Percentiles rank a stretch among this genome's conserved stretches.
These are phyloP conservation scores for Aphrocallistes beatrix DNA, from an alignment of 37 sponge, comb jelly and placozoan genomes.

Conservation along the genomic window DNA sequence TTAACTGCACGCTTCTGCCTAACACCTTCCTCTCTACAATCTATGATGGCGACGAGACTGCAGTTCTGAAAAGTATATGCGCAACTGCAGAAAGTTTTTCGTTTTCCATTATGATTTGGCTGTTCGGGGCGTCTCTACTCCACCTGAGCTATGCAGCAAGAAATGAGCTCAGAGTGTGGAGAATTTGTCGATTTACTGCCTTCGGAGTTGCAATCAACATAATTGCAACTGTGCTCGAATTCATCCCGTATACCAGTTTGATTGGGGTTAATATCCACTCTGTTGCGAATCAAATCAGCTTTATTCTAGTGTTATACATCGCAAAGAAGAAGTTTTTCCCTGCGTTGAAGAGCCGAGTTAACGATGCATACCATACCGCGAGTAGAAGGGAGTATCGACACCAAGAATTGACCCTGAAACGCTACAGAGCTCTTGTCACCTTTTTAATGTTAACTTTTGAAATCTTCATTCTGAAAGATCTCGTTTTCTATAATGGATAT, in stretches of 20 bases:
- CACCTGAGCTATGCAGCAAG: slow-evolving; percentile 13
- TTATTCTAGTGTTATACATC: neutral
- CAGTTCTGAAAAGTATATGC: neutral
- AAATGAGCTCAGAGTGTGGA: neutral
- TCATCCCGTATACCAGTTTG: neutral
- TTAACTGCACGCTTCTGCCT: neutral
- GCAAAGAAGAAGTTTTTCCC: neutral
- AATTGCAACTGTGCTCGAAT: neutral
- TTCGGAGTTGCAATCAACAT: neutral
- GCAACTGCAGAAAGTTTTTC: neutral
- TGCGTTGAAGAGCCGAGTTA: neutral
- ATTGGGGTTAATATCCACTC: neutral
- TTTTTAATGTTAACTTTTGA: neutral
- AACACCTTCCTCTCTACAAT: neutral
- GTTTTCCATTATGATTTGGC: neutral
- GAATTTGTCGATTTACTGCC: neutral
- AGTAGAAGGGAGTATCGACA: neutral
- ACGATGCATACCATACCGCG: neutral
- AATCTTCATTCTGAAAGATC: neutral
- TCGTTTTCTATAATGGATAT: neutral
- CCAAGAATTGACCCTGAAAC: neutral
- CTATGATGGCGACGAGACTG: neutral
- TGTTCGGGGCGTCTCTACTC: neutral
- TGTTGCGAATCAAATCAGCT: neutral
- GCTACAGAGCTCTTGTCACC: neutral